phyloP scores from a whole-genome alignment of 1,140 invertebrate genomes.

The Drosophila sproati region DNA sequence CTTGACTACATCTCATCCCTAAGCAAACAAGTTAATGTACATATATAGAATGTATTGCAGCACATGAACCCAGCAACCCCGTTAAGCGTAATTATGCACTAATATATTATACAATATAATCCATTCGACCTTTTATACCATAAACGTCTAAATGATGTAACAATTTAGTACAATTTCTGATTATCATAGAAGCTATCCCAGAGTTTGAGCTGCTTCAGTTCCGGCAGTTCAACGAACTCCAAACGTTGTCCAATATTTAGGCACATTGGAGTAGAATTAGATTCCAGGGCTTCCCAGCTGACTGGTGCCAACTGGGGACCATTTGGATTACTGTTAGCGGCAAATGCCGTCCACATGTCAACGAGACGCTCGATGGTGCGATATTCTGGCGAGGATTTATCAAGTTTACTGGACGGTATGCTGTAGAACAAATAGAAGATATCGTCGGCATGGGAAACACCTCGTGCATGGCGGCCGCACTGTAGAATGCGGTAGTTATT shows the following conservation, averaged over 20 bases:
- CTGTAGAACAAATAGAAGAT: constrained; percentile 87
- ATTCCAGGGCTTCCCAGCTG: constrained; percentile 54
- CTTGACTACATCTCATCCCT: neutral
- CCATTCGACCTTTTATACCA: neutral
- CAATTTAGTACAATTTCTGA: constrained; percentile 34
- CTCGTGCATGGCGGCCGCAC: constrained; percentile 74
- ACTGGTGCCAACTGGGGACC: constrained; percentile 34
- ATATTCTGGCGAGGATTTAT: constrained; percentile 71
- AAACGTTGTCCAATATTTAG: constrained; percentile 82
- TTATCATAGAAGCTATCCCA: constrained; percentile 83
- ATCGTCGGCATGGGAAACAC: constrained; percentile 87
- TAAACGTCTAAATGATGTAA: too few relatives aligned
- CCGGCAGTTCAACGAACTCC: constrained; percentile 75
- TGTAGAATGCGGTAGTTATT: constrained; percentile 69
- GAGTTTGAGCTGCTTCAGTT: constrained; percentile 74
- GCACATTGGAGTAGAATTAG: constrained; percentile 53
- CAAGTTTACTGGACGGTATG: constrained; percentile 77
- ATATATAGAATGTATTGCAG: too few relatives aligned
- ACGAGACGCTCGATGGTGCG: constrained; percentile 73
- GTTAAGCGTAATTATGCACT: neutral
- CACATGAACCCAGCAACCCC: neutral
- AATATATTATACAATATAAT: neutral
- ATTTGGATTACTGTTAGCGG: constrained; percentile 73
- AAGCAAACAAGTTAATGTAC: too few relatives aligned
- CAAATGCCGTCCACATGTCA: constrained; percentile 84